Base-by-base conservation (phyloP, 2,113 vertebrate genomes). In the Sinocyclocheilus grahami region DNA sequence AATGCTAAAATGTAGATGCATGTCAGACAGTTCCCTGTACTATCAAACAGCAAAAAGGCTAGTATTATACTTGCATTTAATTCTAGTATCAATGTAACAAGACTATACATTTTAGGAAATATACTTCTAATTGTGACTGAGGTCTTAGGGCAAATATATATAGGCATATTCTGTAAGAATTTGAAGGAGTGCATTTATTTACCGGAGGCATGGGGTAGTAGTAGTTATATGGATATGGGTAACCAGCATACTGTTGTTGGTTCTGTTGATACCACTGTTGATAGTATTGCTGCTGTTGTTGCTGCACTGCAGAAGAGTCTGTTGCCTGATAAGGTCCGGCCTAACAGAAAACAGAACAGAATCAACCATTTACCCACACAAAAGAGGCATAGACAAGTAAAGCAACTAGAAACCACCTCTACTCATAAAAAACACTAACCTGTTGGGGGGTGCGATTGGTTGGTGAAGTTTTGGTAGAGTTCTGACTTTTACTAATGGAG, bases 181-280 rank as follows among this genome's bases (percentile, higher is more conserved):
- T 18, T 11, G 30, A 11, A 55, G 4, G 8, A 62, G 18, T 71
- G 39, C 16, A 22, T 71, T 18, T 58, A 46, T 27, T 87, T 87
- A 89, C 88, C 83, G 83, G 86, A 37, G 88, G 72, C 74, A 89
- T 69, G 6, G 83, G 53, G 46, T 89, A 89, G 79, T 89, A 89
- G 67, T 87, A 87, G 83, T 83, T 85, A 88, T 97, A 97, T 0
- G 95, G 94, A 33, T 97, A 98, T 18, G 94, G 62, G 9, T 97
- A 98, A 78, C 91, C 96, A 91, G 96, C 94, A 75, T 97, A 95
- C 84, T 93, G 96, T 85, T 96, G 96, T 89, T 96, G 97, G 93
- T 95, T 96, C 92, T 97, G 97, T 89, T 96, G 96, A 90, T 98
- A 97, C 92, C 96, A 96, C 0, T 95, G 94, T 76, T 94, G 96